These are phyloP conservation scores for Agapostemon virescens DNA, from an alignment of 2,888 invertebrate species.

Conservation along the genomic window DNA sequence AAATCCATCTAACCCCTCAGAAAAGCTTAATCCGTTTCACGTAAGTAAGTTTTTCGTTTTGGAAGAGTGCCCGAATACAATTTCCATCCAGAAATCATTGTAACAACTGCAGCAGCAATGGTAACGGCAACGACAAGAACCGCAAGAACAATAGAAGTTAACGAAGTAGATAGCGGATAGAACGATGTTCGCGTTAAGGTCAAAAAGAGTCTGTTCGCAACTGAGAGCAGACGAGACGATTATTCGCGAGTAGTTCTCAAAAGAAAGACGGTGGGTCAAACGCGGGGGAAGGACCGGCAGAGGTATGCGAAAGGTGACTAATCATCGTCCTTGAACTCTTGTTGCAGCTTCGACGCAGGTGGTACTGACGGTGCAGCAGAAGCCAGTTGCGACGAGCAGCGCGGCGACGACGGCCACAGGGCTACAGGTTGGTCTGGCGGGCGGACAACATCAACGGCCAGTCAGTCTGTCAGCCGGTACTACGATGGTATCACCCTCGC, in stretches of 20 bases:
- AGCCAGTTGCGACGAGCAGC: slow-evolving; percentile 74
- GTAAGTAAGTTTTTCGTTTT: not conserved
- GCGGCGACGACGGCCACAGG: slow-evolving; percentile 68
- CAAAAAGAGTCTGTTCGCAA: not conserved
- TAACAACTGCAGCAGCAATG: not conserved
- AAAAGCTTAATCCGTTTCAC: not conserved
- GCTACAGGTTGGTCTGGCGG: slow-evolving; percentile 80
- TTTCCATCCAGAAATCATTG: not conserved
- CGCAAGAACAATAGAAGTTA: not conserved
- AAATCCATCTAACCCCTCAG: too few species aligned
- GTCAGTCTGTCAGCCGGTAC: slow-evolving; percentile 78
- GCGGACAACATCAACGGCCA: slow-evolving; percentile 80
- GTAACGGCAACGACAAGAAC: not conserved
- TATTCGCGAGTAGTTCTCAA: slow-evolving; percentile 29
- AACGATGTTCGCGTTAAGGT: not conserved
- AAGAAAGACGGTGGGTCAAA: slow-evolving; percentile 51
- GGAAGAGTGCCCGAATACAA: not conserved
- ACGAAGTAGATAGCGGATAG: not conserved
- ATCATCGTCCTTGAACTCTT: slow-evolving; percentile 69
- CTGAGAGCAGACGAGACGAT: slow-evolving; percentile 2
- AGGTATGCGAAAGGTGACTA: slow-evolving; percentile 67
- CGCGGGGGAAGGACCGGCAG: slow-evolving; percentile 47
- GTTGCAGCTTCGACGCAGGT: slow-evolving; percentile 86
- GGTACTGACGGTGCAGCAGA: slow-evolving; percentile 86
- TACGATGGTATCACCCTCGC: slow-evolving; percentile 74